These are phyloP conservation scores for Drosophila multiciliata DNA, from an alignment of 2,888 invertebrate species.

Conservation along the genomic window DNA sequence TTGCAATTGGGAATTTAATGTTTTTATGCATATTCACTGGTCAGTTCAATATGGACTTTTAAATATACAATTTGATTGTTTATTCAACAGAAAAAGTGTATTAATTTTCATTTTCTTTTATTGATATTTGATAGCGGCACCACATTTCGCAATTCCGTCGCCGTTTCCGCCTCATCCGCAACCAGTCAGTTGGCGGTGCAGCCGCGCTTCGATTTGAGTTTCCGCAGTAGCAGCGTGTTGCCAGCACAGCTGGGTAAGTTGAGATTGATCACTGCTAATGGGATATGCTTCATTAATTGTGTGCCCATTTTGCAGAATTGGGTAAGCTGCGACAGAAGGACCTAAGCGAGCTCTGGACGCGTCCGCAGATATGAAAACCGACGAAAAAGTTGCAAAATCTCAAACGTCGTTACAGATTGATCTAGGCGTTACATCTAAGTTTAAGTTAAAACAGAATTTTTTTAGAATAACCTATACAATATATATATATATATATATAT, in stretches of 20 bases:
- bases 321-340: slow-evolving; percentile 82
- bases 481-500: background rate
- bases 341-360: slow-evolving; percentile 80
- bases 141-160: slow-evolving; percentile 74
- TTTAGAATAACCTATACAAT: slow-evolving; percentile 26
- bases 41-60: background rate
- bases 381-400: slow-evolving; percentile 44
- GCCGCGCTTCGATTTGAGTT: slow-evolving; percentile 80
- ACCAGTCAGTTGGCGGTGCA: slow-evolving; percentile 73
- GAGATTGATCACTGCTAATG: background rate
- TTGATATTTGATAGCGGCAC: slow-evolving; percentile 57
- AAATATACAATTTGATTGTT: background rate
- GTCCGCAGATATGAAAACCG: slow-evolving; percentile 82
- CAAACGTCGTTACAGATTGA: slow-evolving; percentile 57
- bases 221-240: slow-evolving; percentile 63
- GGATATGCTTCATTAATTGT: background rate
- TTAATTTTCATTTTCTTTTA: background rate
- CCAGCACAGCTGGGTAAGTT: slow-evolving; percentile 70
- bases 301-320: slow-evolving; percentile 60
- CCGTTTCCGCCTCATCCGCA: slow-evolving; percentile 61
- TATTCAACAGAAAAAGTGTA: background rate
- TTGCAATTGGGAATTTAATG: background rate
- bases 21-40: too few relatives aligned
- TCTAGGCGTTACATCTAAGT: slow-evolving; percentile 31
- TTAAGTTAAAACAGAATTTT: slow-evolving; percentile 33